Percentiles rank a stretch among this genome's conserved stretches.
Evolutionary conservation across 2,113 vertebrate genomes (phyloP).

Genomic region (Sakesphorus luctuosus): DNA sequence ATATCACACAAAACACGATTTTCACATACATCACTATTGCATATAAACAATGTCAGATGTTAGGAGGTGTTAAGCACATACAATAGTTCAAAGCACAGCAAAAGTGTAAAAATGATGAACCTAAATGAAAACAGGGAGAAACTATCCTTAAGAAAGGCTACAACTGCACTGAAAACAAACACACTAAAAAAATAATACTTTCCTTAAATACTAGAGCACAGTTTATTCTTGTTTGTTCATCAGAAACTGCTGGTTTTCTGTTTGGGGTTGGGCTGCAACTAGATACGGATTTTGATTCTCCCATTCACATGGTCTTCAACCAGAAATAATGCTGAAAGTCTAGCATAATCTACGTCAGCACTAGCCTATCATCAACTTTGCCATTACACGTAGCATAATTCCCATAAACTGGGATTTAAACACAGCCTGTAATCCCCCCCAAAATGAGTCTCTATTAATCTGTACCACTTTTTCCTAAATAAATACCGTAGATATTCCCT

Average conservation of each 20-base stretch:
- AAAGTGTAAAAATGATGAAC: neutral
- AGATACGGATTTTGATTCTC: neutral
- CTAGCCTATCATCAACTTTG: neutral
- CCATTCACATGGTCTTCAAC: neutral
- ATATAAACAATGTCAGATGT: neutral
- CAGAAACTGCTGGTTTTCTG: neutral
- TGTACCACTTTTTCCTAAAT: neutral
- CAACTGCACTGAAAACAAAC: neutral
- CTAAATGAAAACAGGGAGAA: neutral
- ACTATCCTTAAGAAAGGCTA: conserved; percentile 26
- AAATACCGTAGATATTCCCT: neutral
- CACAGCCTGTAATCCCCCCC: neutral
- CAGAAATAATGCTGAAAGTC: neutral
- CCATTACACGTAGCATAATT: neutral
- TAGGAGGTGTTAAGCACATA: neutral
- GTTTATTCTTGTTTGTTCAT: neutral
- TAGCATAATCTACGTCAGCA: neutral
- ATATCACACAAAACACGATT: neutral
- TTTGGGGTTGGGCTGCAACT: neutral
- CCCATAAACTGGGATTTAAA: neutral
- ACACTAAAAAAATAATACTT: neutral
- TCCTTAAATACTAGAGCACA: neutral
- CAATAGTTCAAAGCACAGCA: neutral
- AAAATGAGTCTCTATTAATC: neutral
- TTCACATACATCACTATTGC: neutral